These are phyloP conservation scores for Urocitellus parryii DNA, from an alignment of 2,113 vertebrate species.

Conservation along the genomic window DNA sequence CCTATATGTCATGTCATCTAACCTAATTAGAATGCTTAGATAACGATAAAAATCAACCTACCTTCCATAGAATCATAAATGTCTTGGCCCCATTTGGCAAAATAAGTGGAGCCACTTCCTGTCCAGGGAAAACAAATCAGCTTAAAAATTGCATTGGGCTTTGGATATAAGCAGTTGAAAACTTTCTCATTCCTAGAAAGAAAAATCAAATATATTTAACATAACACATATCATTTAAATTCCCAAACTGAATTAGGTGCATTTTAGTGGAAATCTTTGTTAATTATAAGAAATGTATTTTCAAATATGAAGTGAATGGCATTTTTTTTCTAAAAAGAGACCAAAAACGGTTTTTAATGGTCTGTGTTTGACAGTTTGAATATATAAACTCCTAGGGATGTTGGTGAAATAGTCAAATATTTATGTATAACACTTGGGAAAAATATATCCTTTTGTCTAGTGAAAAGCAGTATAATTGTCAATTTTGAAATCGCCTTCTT, in stretches of 20 bases:
- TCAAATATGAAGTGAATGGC: not conserved
- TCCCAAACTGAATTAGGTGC: not conserved
- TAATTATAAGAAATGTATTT: not conserved
- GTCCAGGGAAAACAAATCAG: conserved; percentile 94
- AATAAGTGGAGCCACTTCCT: conserved; percentile 88
- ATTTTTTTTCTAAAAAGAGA: not conserved
- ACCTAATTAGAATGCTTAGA: conserved; percentile 3
- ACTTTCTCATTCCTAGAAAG: conserved; percentile 88
- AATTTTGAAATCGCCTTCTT: not conserved
- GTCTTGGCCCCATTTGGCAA: conserved; percentile 89
- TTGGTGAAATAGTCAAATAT: not conserved
- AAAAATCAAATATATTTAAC: conserved; percentile 46
- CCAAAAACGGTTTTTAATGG: not conserved
- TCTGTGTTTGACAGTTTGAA: not conserved
- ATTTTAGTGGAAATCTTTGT: not conserved
- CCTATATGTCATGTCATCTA: not conserved
- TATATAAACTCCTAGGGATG: not conserved
- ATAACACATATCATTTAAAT: not conserved
- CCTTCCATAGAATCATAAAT: conserved; percentile 89
- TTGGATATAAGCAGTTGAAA: conserved; percentile 88
- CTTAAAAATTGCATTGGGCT: conserved; percentile 86
- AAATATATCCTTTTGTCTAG: not conserved
- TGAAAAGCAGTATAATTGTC: not conserved
- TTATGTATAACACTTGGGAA: not conserved
- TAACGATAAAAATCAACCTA: conserved; percentile 69